Evolutionary conservation across 64 coral and sea anemone genomes (phyloP).

Genomic region (Pachyseris speciosa): DNA sequence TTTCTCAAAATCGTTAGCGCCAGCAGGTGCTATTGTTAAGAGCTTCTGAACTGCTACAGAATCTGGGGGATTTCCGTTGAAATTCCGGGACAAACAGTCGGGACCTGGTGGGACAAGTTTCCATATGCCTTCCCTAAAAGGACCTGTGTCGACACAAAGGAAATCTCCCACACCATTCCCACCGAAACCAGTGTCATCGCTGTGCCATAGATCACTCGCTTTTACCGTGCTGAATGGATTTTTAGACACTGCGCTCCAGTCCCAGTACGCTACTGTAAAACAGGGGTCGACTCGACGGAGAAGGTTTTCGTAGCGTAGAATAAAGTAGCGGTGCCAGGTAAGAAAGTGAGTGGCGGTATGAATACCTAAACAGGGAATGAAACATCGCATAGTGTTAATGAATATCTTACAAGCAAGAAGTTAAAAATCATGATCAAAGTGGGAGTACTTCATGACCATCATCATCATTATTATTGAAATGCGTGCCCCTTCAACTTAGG

Average conservation of each 20-base stretch:
- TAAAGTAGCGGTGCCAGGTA: constrained; percentile 83
- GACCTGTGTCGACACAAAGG: constrained; percentile 66
- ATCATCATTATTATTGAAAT: too few relatives aligned
- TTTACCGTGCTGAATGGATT: constrained; percentile 51
- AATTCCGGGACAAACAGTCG: constrained; percentile 60
- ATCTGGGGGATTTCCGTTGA: constrained; percentile 76
- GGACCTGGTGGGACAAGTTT: constrained; percentile 32
- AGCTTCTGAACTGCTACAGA: constrained; percentile 54
- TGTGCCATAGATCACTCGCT: constrained; percentile 51
- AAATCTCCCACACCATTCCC: constrained; percentile 35
- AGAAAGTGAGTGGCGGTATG: constrained; percentile 55
- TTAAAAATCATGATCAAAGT: too few relatives aligned
- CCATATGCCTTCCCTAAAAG: constrained; percentile 72
- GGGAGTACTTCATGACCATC: too few relatives aligned
- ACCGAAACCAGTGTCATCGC: constrained; percentile 57
- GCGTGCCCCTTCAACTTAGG: too few relatives aligned
- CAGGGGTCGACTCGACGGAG: constrained; percentile 66
- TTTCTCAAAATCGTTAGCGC: constrained; percentile 72
- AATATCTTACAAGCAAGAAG: too few relatives aligned
- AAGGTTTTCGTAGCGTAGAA: constrained; percentile 77
- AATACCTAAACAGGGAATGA: constrained; percentile 39
- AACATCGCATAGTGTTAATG: too few relatives aligned
- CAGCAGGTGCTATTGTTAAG: neutral
- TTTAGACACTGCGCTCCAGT: constrained; percentile 77
- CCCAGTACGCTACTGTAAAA: constrained; percentile 86